Percentiles rank a stretch among this genome's conserved stretches.
Evolutionary conservation across 2,797 vertebrate genomes (phyloP).

Genomic region (Manis pentadactyla): DNA sequence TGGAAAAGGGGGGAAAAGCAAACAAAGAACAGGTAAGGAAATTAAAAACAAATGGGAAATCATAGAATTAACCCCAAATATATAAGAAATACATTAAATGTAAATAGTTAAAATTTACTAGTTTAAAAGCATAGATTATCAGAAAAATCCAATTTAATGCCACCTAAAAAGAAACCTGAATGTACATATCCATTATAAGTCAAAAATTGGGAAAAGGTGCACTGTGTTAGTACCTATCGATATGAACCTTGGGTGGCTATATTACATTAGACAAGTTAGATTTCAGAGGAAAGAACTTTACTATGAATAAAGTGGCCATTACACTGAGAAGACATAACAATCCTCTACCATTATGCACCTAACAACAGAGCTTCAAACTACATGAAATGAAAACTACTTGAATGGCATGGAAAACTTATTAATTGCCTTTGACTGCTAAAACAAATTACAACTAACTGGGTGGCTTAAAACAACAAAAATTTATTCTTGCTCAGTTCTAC

Average conservation of each 20-base stretch:
- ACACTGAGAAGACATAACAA: not conserved
- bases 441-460: not conserved
- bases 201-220: not conserved
- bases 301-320: not conserved
- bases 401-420: not conserved
- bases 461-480: not conserved
- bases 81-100: not conserved
- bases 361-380: not conserved
- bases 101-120: too few species aligned
- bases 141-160: not conserved
- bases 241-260: not conserved
- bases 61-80: not conserved
- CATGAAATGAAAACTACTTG: not conserved
- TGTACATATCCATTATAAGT: not conserved
- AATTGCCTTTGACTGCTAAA: not conserved
- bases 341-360: not conserved
- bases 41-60: not conserved
- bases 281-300: not conserved
- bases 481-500: not conserved
- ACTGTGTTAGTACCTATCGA: not conserved
- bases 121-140: not conserved
- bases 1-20: not conserved
- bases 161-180: not conserved
- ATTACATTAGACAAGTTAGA: not conserved
- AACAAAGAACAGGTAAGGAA: not conserved